Conservation (phyloP, 2,888 invertebrate species). For the Leptinotarsa peninsularis region DNA sequence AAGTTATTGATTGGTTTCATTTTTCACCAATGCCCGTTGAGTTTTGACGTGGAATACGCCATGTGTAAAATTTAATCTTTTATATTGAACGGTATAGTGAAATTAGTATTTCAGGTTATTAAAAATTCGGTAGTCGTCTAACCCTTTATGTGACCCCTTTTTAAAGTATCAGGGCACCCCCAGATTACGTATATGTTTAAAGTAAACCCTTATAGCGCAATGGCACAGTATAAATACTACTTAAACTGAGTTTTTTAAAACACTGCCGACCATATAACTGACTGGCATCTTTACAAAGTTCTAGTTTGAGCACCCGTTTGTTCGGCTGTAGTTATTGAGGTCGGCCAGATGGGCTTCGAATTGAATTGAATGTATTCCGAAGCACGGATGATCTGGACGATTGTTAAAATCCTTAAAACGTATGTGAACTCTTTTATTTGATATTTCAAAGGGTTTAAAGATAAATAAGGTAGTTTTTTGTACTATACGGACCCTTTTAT, state of each 20-base stretch:
- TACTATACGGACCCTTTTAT: slow-evolving; percentile 50
- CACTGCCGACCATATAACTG: slow-evolving; percentile 30
- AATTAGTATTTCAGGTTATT: slow-evolving; percentile 50
- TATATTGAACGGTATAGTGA: slow-evolving; percentile 41
- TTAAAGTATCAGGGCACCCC: slow-evolving; percentile 43
- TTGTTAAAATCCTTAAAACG: slow-evolving; percentile 49
- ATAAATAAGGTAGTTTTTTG: slow-evolving; percentile 57
- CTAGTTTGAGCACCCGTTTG: slow-evolving; percentile 28
- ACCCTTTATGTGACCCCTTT: slow-evolving; percentile 45
- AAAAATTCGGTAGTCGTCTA: slow-evolving; percentile 48
- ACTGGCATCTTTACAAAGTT: slow-evolving; percentile 38
- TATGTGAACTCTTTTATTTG: slow-evolving; percentile 50
- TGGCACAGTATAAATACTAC: slow-evolving; percentile 47
- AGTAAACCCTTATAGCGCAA: slow-evolving; percentile 47
- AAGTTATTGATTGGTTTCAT: slow-evolving; percentile 43
- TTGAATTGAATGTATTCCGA: slow-evolving; percentile 30
- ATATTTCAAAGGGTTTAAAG: slow-evolving; percentile 57
- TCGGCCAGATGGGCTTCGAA: slow-evolving; percentile 36
- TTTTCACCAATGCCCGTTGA: slow-evolving; percentile 43
- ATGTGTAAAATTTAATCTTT: slow-evolving; percentile 49
- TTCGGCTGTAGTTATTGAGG: slow-evolving; percentile 31
- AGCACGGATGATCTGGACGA: slow-evolving; percentile 33
- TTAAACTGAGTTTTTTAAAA: slow-evolving; percentile 48
- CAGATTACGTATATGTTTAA: slow-evolving; percentile 47
- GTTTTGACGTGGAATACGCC: slow-evolving; percentile 47